Base-by-base conservation (phyloP, 2,797 vertebrate genomes). In the Tokudaia muenninki region DNA sequence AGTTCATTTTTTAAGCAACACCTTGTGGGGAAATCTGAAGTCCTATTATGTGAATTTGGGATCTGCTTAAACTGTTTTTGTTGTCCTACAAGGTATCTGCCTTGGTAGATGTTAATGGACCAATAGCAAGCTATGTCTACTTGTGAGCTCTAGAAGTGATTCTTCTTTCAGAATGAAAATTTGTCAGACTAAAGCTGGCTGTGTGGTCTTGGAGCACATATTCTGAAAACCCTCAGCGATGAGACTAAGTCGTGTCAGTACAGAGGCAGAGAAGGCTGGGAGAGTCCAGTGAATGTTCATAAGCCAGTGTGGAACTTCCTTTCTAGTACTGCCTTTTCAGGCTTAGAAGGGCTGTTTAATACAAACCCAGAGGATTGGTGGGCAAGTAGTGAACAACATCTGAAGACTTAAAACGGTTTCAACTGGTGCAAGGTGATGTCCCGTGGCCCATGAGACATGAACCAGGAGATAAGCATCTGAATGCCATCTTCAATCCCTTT, bases 81-180 rank as follows among this genome's bases (percentile, higher is more conserved):
- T 70, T 52, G 41, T 67, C 1, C 65, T 80, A 21, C 1, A 41
- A 89, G 61, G 63, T 21, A 19, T 8, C 13, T 94, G 55, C 61
- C 5, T 34, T 82, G 79, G 91, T 21, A 94, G 34, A 83, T 13
- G 13, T 19, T 37, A 50, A 92, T 24, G 10, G n/a, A 19, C 9
- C 79, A 10, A 70, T 31, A 84, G 11, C 77, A 79, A 2, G 55
- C 19, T n/a, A 9, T 3, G 5, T 24, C 55, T 67, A 44, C 19
- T 72, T 65, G 1, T 6, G 24, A 22, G 61, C 5, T 0, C 65
- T 72, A 16, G 34, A 52, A 92, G 70, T 50, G 24, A 59, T 41
- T 47, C 44, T 92, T 95, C 47, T 84, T 70, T 70, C 34, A 72
- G 34, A 72, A 72, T 87, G 34, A 55, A 87, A 72, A 83, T 92